Evolutionary conservation across 2,113 vertebrate genomes (phyloP).

Genomic region (Corvus hawaiiensis): DNA sequence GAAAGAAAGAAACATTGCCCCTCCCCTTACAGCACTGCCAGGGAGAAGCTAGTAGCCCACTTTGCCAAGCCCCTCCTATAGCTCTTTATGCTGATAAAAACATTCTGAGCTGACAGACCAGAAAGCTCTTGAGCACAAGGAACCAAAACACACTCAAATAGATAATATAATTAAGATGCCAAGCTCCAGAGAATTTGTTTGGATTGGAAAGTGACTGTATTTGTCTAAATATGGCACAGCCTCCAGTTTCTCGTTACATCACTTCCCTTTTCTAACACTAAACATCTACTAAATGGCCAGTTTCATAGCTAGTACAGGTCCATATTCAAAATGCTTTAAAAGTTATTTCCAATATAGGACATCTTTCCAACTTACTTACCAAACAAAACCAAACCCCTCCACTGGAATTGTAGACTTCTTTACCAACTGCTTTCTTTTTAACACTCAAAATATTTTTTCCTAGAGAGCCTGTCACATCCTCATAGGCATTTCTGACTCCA

Average conservation of each 20-base stretch:
- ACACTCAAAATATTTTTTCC: not conserved
- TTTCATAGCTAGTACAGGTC: not conserved
- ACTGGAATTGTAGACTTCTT: not conserved
- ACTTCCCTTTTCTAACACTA: not conserved
- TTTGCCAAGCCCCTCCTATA: not conserved
- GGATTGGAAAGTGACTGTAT: not conserved
- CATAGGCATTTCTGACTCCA: not conserved
- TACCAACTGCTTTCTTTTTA: not conserved
- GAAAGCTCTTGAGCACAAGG: not conserved
- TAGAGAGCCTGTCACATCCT: not conserved
- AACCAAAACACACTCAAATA: not conserved
- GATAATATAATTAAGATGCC: not conserved
- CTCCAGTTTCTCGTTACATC: not conserved
- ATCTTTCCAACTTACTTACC: not conserved
- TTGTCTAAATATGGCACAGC: not conserved
- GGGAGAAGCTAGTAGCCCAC: not conserved
- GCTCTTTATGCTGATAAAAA: not conserved
- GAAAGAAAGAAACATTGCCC: fast-evolving
- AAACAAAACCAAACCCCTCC: not conserved
- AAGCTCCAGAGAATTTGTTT: not conserved
- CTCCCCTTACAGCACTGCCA: not conserved
- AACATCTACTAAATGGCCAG: not conserved
- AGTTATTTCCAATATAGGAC: not conserved
- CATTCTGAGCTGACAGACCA: not conserved
- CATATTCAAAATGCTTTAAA: not conserved